Base-by-base conservation (phyloP, 1,140 invertebrate species). In the Eueides isabella region DNA sequence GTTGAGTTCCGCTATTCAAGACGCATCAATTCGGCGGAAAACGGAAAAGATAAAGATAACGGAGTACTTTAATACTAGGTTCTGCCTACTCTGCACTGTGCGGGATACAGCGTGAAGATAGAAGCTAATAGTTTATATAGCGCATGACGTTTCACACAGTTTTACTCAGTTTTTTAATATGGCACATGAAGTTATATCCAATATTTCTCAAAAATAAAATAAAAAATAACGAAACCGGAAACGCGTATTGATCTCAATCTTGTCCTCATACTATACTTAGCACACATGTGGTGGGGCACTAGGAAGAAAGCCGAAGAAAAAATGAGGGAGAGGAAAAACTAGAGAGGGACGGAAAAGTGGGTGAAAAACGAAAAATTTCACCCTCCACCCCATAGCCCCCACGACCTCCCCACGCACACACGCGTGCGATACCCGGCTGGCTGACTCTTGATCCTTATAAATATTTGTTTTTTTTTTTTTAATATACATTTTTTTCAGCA, bases 291-390 rank as follows among this genome's bases (percentile, higher is more conserved):
- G 90, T 91, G 89, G 91, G 91, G 90, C 87, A 91, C 90, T 92
- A 92, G 91, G 91, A 92, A 92, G 88, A 90, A 91, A 92, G 85
- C 87, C 87, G 88, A 92, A 91, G 89, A 92, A 92, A 92, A 92
- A 92, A 92, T 88, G 90, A 92, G 91, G 89, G 91, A 92, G 91
- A 92, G 81, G 91, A 92, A 92, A 92, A 92, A 92, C 90, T 92
- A 92, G 91, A 92, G 89, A 89, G 84, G 90, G 91, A 92, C 88
- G 91, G 90, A 92, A 92, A 92, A 92, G 89, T 92, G 85, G 89
- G 90, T 82, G 91, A 92, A 92, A 92, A 92, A 92, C 91, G 91
- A 92, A 92, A 92, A 92, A 92, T 92, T 92, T 90, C 87, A 85
- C 86, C 89, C 80, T 77, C 79, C 83, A 74, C 78, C 75, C 79